Conservation (phyloP, 1,140 invertebrate species). For the Drosophila punjabiensis region DNA sequence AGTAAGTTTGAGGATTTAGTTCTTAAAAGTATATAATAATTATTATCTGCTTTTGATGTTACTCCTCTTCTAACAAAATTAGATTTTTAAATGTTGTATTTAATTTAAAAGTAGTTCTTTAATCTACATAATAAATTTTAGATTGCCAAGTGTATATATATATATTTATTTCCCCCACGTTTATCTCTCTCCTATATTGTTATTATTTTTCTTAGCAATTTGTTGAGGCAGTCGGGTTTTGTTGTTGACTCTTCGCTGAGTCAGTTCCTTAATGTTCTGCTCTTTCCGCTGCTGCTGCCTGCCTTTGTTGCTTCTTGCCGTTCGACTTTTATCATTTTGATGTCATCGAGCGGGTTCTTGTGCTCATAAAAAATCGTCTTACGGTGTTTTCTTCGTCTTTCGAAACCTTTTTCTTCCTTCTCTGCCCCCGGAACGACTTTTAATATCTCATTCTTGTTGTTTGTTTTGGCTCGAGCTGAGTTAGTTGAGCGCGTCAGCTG, state of each 20-base stretch:
- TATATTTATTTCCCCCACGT: conserved; percentile 38
- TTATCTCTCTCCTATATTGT: conserved; percentile 11
- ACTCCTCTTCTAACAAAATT: background rate
- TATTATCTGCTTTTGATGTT: no score
- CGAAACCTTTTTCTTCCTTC: conserved; percentile 19
- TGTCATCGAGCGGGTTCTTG: conserved; percentile 66
- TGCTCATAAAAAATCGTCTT: conserved; percentile 57
- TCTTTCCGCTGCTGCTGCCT: conserved; percentile 28
- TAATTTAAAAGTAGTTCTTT: background rate
- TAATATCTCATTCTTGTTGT: conserved; percentile 42
- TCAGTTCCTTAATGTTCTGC: conserved; percentile 50
- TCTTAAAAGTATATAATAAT: no score
- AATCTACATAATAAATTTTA: background rate
- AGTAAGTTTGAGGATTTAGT: background rate
- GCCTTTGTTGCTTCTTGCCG: conserved; percentile 32
- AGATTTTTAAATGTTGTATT: background rate
- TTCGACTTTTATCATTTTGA: conserved; percentile 66
- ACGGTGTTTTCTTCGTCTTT: conserved; percentile 48
- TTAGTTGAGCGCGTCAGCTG: conserved; percentile 68
- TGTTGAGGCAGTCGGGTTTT: conserved; percentile 61
- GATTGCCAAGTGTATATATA: conserved; percentile 2
- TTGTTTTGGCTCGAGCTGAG: conserved; percentile 19
- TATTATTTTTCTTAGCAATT: conserved; percentile 36
- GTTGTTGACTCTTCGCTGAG: conserved; percentile 53
- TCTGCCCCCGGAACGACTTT: background rate